phyloP scores from a whole-genome alignment of 2,888 invertebrate species.

The Mesorhabditis spiculigera region DNA sequence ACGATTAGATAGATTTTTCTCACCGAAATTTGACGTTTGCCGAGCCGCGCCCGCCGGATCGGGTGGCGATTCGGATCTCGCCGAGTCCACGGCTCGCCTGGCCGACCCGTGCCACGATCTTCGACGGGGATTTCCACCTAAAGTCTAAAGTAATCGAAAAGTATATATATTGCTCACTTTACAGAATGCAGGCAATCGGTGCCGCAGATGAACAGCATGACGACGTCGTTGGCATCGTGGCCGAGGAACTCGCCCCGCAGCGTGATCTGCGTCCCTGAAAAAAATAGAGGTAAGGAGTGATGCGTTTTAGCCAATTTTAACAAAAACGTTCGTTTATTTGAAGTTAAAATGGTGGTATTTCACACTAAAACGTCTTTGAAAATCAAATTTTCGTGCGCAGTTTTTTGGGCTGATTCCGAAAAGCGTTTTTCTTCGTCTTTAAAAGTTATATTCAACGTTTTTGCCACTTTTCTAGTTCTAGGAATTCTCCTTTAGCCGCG shows the following conservation, averaged over 20 bases:
- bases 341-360: too few species aligned
- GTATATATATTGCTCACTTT: constrained; percentile 23
- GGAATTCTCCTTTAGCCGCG: too few species aligned
- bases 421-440: too few species aligned
- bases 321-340: too few species aligned
- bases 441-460: too few species aligned
- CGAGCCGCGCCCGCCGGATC: constrained; percentile 79
- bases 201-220: constrained; percentile 80
- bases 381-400: too few species aligned
- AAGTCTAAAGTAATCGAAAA: not conserved
- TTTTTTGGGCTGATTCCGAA: too few species aligned
- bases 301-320: too few species aligned
- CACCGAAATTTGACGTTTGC: constrained; percentile 72
- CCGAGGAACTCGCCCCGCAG: constrained; percentile 89
- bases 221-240: constrained; percentile 76
- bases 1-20: not conserved
- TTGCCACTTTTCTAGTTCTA: too few species aligned
- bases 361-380: too few species aligned
- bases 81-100: constrained; percentile 80
- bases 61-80: constrained; percentile 77
- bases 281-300: too few species aligned
- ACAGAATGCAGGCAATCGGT: constrained; percentile 89
- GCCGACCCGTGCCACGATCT: constrained; percentile 91
- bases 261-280: constrained; percentile 33
- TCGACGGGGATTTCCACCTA: constrained; percentile 95